A percentile compares a stretch with the other conserved stretches of the same genome.
phyloP scores from a whole-genome alignment of 2,888 invertebrate species.

The Protophormia terraenovae region DNA sequence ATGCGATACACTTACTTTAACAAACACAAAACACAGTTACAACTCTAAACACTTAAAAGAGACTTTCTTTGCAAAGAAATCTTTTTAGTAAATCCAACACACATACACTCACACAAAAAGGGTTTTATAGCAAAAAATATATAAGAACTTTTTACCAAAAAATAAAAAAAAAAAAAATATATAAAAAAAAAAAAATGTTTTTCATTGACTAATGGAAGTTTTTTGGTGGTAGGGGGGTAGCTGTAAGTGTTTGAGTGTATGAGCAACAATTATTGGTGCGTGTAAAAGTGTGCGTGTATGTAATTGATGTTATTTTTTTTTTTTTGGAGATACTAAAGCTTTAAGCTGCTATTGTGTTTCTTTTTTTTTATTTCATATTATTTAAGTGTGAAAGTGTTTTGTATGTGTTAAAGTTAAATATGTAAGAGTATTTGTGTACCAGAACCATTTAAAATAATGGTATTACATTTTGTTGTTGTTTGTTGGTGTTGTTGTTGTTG shows the following conservation, averaged over 20 bases:
- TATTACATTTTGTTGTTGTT: not conserved
- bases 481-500: too few species aligned
- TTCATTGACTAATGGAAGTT: constrained; percentile 10
- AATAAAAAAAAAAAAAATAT: not conserved
- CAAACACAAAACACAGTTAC: constrained; percentile 49
- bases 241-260: not conserved
- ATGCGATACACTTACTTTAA: constrained; percentile 27
- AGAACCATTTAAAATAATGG: not conserved
- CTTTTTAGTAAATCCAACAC: constrained; percentile 18
- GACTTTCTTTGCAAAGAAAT: constrained; percentile 68
- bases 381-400: not conserved
- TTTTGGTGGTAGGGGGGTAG: not conserved
- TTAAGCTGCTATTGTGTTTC: not conserved
- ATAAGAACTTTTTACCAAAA: too few species aligned
- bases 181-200: not conserved
- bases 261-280: not conserved
- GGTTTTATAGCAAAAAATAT: not conserved
- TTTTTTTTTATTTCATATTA: too few species aligned
- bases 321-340: not conserved
- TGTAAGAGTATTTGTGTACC: not conserved
- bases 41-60: constrained; percentile 65
- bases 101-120: not conserved
- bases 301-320: not conserved
- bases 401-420: constrained; percentile 8
- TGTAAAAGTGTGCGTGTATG: not conserved